Evolutionary conservation across 64 coral and sea anemone species (phyloP).

Genomic region (Exaiptasia diaphana): DNA sequence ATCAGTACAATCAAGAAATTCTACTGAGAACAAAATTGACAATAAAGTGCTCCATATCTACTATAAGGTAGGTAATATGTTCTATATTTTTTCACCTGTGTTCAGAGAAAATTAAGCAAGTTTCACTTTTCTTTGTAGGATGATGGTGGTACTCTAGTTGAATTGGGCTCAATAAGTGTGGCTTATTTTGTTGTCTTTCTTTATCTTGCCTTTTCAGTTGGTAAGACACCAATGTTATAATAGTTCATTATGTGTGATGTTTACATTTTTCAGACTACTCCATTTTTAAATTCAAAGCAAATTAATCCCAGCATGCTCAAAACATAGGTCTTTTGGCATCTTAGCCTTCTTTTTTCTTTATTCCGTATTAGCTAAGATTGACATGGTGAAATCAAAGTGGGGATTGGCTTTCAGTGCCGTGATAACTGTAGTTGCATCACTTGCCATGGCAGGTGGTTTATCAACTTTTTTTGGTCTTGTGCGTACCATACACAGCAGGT

Average conservation of each 20-base stretch:
- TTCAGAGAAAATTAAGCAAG: background rate
- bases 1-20: background rate
- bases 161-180: conserved; percentile 83
- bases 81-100: background rate
- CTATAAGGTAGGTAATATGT: conserved; percentile 63
- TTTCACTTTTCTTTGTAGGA: conserved; percentile 39
- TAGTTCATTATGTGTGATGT: background rate
- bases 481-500: conserved; percentile 92
- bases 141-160: conserved; percentile 72
- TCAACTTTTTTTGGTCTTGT: conserved; percentile 94
- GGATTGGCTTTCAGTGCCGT: conserved; percentile 96
- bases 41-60: conserved; percentile 78
- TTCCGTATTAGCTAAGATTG: conserved; percentile 98
- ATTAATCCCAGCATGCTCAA: no score
- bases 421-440: conserved; percentile 83
- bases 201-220: conserved; percentile 92
- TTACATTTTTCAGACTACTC: background rate
- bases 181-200: conserved; percentile 97
- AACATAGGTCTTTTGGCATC: no score
- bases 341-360: no score
- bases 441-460: conserved; percentile 86
- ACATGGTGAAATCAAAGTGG: conserved; percentile 97
- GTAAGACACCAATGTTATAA: conserved; percentile 53
- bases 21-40: background rate
- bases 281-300: no score